Conservation (phyloP, 1,140 invertebrate species). For the Drosophila varians region DNA sequence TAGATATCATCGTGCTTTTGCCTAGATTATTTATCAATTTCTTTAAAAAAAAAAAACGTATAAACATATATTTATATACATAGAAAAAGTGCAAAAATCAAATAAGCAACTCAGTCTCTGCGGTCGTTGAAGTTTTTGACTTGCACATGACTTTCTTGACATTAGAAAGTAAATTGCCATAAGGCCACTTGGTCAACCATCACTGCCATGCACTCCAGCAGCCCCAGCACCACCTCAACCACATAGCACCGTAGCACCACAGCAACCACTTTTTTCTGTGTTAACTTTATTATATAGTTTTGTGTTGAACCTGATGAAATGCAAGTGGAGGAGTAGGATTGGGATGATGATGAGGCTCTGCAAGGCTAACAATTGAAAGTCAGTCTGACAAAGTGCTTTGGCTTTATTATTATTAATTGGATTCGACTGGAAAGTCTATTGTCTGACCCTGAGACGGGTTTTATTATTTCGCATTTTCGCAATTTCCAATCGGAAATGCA, state of each 20-base stretch:
- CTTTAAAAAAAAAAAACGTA: slow-evolving; percentile 49
- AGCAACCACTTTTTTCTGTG: slow-evolving; percentile 19
- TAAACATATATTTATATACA: slow-evolving; percentile 21
- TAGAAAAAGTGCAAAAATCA: slow-evolving; percentile 13
- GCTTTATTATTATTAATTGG: slow-evolving; percentile 60
- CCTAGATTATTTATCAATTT: slow-evolving; percentile 65
- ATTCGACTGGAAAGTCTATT: slow-evolving; percentile 48
- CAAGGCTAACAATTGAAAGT: slow-evolving; percentile 51
- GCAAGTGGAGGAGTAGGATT: slow-evolving; percentile 21
- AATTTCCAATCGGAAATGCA: slow-evolving; percentile 51
- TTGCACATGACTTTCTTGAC: slow-evolving; percentile 79
- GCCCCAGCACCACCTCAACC: slow-evolving; percentile 15
- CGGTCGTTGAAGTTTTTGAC: slow-evolving; percentile 44
- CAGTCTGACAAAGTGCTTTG: slow-evolving; percentile 42
- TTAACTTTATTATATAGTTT: slow-evolving; percentile 36
- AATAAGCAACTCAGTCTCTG: slow-evolving; percentile 13
- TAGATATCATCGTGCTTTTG: slow-evolving; percentile 45
- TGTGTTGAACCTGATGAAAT: slow-evolving; percentile 37
- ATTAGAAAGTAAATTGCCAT: slow-evolving; percentile 82
- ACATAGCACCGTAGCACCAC: slow-evolving; percentile 20
- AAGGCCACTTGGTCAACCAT: slow-evolving; percentile 77
- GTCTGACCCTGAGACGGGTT: slow-evolving; percentile 32
- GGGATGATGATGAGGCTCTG: slow-evolving; percentile 19
- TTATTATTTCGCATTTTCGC: slow-evolving; percentile 14
- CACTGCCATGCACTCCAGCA: slow-evolving; percentile 44